These are phyloP conservation scores for Ditylenchus weischeri DNA, from an alignment of 2,888 invertebrate species.

Conservation along the genomic window DNA sequence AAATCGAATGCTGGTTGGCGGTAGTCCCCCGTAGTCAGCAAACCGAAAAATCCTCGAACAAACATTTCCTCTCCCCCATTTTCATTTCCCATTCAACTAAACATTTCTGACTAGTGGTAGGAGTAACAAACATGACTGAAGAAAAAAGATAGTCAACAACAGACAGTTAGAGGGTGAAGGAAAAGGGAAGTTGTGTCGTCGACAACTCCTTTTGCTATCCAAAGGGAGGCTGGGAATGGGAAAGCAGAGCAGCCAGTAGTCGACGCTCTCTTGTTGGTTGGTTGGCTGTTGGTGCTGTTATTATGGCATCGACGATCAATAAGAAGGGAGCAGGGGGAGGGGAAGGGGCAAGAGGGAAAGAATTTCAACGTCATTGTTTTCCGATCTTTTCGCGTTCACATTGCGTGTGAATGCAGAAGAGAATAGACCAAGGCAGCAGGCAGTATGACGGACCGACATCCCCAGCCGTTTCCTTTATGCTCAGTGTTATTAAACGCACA, in stretches of 20 bases:
- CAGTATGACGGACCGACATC: not conserved
- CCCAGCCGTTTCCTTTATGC: not conserved
- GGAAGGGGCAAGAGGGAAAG: not conserved
- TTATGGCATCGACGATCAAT: slow-evolving; percentile 9
- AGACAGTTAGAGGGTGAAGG: slow-evolving; percentile 7
- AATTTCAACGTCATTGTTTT: slow-evolving; percentile 12
- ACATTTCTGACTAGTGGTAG: not conserved
- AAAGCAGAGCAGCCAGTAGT: slow-evolving; percentile 3
- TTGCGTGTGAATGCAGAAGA: slow-evolving; percentile 6
- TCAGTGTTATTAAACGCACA: not conserved
- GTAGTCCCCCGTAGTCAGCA: no score
- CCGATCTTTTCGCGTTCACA: slow-evolving; percentile 13
- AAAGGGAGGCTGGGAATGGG: slow-evolving; percentile 1
- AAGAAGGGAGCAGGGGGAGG: not conserved
- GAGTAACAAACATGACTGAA: not conserved
- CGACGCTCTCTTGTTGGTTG: slow-evolving; percentile 10
- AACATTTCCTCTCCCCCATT: not conserved
- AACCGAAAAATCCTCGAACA: not conserved
- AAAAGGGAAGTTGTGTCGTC: slow-evolving; percentile 8
- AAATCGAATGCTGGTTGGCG: no score
- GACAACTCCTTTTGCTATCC: not conserved
- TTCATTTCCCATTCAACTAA: slow-evolving; percentile 9
- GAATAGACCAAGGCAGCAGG: not conserved
- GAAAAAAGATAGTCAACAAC: slow-evolving; percentile 4
- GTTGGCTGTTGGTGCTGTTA: not conserved